Percentiles rank a stretch among this genome's conserved stretches.
Conservation (phyloP, 2,797 vertebrate species). For the Pristis pectinata region DNA sequence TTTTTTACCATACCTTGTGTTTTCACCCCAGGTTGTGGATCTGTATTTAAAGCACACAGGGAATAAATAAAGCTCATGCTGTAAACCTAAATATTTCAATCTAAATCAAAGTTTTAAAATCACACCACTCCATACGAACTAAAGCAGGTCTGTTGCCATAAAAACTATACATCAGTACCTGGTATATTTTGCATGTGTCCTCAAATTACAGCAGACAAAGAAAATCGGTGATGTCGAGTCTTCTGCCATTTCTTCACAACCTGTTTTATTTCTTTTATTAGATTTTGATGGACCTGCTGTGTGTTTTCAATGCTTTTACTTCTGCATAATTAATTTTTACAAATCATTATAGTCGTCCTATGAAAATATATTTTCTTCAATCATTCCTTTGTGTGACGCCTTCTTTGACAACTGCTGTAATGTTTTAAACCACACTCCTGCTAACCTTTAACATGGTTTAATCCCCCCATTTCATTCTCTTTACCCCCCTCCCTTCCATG, state of each 20-base stretch:
- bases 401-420: background rate
- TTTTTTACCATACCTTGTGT: slow-evolving; percentile 22
- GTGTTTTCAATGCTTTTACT: background rate
- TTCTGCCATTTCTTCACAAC: background rate
- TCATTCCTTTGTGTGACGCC: background rate
- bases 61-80: background rate
- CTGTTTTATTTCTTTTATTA: background rate
- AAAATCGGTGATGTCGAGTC: background rate
- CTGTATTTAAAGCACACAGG: background rate
- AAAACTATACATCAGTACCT: background rate
- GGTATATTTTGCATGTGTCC: background rate
- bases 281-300: background rate
- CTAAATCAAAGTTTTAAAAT: background rate
- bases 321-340: background rate
- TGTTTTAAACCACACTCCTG: background rate
- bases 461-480: background rate
- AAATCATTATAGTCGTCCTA: background rate
- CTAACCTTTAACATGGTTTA: background rate
- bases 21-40: slow-evolving; percentile 44
- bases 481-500: background rate
- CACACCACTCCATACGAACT: background rate
- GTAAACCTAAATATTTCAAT: background rate
- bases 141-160: background rate
- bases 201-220: background rate
- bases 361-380: background rate